Evolutionary conservation across 2,113 vertebrate genomes (phyloP).

Genomic region (Ginglymostoma cirratum): DNA sequence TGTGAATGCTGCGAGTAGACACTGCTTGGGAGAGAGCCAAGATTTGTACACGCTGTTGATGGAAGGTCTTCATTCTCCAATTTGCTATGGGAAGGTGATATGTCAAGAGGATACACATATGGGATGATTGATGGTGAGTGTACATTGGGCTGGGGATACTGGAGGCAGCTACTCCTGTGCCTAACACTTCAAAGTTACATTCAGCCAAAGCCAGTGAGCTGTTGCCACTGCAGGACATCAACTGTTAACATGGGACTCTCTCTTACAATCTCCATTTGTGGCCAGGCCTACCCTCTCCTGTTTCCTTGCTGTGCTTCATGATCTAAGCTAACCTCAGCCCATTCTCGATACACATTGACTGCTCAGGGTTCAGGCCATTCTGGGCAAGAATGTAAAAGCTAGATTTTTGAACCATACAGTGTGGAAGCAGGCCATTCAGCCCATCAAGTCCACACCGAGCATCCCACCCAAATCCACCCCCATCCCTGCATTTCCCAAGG

Average conservation of each 20-base stretch:
- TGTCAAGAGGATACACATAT: not conserved
- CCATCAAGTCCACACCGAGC: too few species aligned
- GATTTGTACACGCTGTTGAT: not conserved
- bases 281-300: not conserved
- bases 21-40: not conserved
- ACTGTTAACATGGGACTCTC: not conserved
- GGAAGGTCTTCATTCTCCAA: not conserved
- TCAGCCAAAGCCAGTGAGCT: too few species aligned
- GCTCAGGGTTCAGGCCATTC: not conserved
- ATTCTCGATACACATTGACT: not conserved
- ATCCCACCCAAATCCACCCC: too few species aligned
- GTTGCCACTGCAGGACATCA: not conserved
- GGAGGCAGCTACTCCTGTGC: too few species aligned
- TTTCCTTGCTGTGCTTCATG: not conserved
- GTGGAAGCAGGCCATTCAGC: too few species aligned
- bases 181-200: too few species aligned
- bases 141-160: too few species aligned
- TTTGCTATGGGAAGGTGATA: not conserved
- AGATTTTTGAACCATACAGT: not conserved
- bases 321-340: not conserved
- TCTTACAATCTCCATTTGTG: not conserved
- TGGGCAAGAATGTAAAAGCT: not conserved
- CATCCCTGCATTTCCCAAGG: too few species aligned
- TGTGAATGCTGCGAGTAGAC: not conserved
- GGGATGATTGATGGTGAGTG: too few species aligned